Evolutionary conservation across 2,797 vertebrate species (phyloP).

Genomic region (Heliangelus exortis): DNA sequence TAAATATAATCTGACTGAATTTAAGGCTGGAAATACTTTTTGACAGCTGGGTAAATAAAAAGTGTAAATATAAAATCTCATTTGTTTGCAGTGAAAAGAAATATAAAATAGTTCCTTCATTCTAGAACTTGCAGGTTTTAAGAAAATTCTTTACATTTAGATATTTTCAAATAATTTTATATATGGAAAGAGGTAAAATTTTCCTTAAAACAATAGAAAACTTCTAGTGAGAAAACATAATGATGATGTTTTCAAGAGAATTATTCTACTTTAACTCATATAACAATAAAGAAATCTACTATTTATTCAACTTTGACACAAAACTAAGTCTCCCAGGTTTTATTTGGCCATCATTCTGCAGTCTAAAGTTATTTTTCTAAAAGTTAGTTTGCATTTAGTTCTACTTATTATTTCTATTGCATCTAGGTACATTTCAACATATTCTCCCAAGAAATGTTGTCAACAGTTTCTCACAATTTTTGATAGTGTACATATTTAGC

Average conservation of each 20-base stretch:
- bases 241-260: background rate
- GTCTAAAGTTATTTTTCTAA: background rate
- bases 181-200: background rate
- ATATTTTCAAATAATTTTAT: background rate
- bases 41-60: background rate
- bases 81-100: background rate
- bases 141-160: background rate
- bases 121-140: background rate
- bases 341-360: background rate
- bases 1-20: background rate
- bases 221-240: background rate
- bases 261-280: background rate
- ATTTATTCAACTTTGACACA: background rate
- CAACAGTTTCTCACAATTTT: background rate
- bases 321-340: fast-evolving
- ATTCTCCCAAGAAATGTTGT: background rate
- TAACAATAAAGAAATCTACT: background rate
- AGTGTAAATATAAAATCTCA: background rate
- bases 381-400: background rate
- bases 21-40: background rate
- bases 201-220: background rate
- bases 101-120: fast-evolving
- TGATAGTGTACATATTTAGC: background rate
- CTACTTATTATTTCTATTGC: background rate
- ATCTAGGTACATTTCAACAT: background rate